phyloP scores from a whole-genome alignment of 2,888 invertebrate genomes.

The Cosmopolites sordidus region DNA sequence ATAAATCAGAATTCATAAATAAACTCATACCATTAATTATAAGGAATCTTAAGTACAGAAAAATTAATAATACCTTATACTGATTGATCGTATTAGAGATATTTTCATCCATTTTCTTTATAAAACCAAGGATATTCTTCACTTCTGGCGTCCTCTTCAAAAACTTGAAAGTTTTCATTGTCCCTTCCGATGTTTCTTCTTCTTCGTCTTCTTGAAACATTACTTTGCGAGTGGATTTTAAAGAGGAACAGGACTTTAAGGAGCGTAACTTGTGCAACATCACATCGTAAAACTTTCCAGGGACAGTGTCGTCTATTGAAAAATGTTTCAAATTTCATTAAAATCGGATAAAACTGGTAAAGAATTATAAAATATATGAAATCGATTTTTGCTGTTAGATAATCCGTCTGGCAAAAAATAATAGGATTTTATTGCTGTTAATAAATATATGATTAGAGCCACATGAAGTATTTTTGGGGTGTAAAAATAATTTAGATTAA shows the following conservation, averaged over 20 bases:
- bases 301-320: constrained; percentile 1
- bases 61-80: constrained; percentile 23
- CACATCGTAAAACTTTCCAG: constrained; percentile 28
- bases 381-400: too few relatives aligned
- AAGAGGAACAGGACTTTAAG: constrained; percentile 25
- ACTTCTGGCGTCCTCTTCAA: constrained; percentile 31
- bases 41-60: too few relatives aligned
- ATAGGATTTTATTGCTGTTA: too few relatives aligned
- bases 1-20: too few relatives aligned
- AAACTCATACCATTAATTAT: too few relatives aligned
- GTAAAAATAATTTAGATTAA: too few relatives aligned
- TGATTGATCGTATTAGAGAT: constrained; percentile 28
- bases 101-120: constrained; percentile 29
- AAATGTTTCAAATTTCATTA: background rate
- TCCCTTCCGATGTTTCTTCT: constrained; percentile 12
- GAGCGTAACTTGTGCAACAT: constrained; percentile 31
- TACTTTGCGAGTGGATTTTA: constrained; percentile 16
- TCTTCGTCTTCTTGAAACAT: constrained; percentile 4
- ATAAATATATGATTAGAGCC: too few relatives aligned
- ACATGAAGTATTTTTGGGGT: too few relatives aligned
- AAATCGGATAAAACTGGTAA: background rate
- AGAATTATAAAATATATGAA: too few relatives aligned
- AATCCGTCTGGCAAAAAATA: too few relatives aligned
- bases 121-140: constrained; percentile 27
- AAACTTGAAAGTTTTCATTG: constrained; percentile 27